phyloP scores from a whole-genome alignment of 2,888 invertebrate genomes.

The Polylopha cassiicola region DNA sequence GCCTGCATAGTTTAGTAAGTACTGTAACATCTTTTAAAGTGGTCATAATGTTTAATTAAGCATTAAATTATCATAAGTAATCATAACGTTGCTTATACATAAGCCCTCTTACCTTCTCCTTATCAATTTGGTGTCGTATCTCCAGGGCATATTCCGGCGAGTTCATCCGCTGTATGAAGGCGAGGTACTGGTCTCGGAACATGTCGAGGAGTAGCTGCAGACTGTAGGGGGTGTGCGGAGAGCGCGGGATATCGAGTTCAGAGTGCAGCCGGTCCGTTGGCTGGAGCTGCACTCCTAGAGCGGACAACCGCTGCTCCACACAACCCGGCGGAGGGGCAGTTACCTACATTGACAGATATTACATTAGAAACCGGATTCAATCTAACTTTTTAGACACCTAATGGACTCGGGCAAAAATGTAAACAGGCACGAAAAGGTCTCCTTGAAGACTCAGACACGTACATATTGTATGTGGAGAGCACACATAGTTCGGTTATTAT shows the following conservation, averaged over 20 bases:
- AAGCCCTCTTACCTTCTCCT: conserved; percentile 80
- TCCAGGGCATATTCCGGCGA: conserved; percentile 84
- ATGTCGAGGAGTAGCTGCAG: conserved; percentile 91
- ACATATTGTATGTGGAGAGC: no score
- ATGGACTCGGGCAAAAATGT: no score
- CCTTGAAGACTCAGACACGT: no score
- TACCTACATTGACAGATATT: no score
- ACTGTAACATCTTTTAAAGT: no score
- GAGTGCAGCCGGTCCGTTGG: conserved; percentile 82
- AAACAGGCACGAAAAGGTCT: no score
- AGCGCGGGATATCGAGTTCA: conserved; percentile 88
- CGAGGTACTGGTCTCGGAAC: conserved; percentile 90
- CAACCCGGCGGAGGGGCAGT: conserved; percentile 93
- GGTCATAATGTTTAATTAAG: no score
- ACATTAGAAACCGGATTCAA: no score
- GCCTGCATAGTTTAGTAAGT: no score
- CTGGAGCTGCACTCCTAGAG: conserved; percentile 82
- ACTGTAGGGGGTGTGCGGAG: conserved; percentile 89
- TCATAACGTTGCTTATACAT: not conserved
- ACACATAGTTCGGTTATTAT: no score
- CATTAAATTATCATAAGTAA: no score
- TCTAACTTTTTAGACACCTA: no score
- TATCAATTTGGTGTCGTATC: conserved; percentile 86
- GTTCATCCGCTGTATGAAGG: conserved; percentile 90
- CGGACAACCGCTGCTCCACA: conserved; percentile 92